Evolutionary conservation across 1,140 invertebrate species (phyloP), one percentile per base, ranked within the genome.

Genomic region (Microplitis demolitor): DNA sequence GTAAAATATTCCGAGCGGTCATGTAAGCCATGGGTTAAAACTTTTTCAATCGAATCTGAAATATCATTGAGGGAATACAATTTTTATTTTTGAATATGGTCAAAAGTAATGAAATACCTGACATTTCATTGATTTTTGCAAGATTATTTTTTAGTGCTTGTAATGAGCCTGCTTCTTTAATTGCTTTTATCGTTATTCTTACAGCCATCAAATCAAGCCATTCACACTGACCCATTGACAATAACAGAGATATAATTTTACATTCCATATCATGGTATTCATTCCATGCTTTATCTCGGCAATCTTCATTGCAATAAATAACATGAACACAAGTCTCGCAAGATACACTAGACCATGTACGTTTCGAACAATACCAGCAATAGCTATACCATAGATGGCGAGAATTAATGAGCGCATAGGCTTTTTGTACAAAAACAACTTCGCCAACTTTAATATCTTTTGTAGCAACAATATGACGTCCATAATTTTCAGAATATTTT

Each of bases 191-290:
- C 1, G 90, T 83, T 9, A 91, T 88, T 76, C 91, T 89, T 53
- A 94, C 80, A 31, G 92, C 90, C n/a, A 93, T 84, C 4, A 91
- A 85, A 79, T 54, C 53, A 45, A 92, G 89, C 16, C 92, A 83
- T 84, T 92, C 91, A 51, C 90, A 89, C 74, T 91, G 88, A 35
- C 89, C 74, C 79, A 91, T 86, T 68, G 85, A 77, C 56, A 89
- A 75, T 51, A 95, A 78, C 63, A 88, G 83, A 31, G 89, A 85
- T 73, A 95, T 88, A 70, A 76, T 73, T 45, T 66, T 60, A 35
- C 95, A 97, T 88, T 96, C 95, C 76, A 90, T 89, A 78, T 87
- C 84, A 82, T 96, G 95, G 81, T 91, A 93, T 11, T 84, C 82
- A 11, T 86, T 82, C 85, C 88, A 89, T 4, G 93, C 91, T 14